phyloP scores from a whole-genome alignment of 2,797 vertebrate species.

The Sphenodon punctatus region DNA sequence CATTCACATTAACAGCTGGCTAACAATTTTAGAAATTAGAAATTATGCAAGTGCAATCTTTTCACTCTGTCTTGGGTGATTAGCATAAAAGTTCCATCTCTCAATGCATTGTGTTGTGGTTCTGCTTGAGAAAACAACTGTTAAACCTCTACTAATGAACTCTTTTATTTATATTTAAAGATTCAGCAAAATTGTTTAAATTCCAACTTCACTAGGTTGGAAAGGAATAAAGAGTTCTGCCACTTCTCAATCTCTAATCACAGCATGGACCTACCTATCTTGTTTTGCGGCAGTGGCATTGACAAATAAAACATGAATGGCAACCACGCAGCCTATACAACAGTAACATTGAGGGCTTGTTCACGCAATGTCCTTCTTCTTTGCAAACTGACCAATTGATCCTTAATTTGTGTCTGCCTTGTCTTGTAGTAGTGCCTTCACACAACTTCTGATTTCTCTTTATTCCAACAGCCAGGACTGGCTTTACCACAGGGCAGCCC shows the following conservation, averaged over 20 bases:
- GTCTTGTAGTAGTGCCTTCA: too few species aligned
- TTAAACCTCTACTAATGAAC: conserved; percentile 21
- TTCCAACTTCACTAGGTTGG: not conserved
- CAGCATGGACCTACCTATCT: not conserved
- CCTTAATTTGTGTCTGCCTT: too few species aligned
- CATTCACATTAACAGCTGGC: conserved; percentile 15
- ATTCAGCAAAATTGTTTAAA: not conserved
- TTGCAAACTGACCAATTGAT: too few species aligned
- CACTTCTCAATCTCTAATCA: not conserved
- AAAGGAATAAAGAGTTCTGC: not conserved
- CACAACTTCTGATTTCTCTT: too few species aligned
- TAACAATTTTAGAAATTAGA: conserved; percentile 36
- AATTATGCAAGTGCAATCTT: conserved; percentile 23
- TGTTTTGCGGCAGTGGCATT: too few species aligned
- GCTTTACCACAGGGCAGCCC: too few species aligned
- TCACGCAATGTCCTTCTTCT: too few species aligned
- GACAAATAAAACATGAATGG: not conserved
- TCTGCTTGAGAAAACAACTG: conserved; percentile 36
- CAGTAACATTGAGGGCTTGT: too few species aligned
- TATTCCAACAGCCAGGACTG: too few species aligned
- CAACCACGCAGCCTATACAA: too few species aligned
- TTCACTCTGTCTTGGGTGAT: conserved; percentile 6
- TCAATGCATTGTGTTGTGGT: not conserved
- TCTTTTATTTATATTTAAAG: conserved; percentile 19
- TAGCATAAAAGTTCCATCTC: conserved; percentile 30